Evolutionary conservation across 2,113 vertebrate species (phyloP).

Genomic region (Pogona vitticeps): DNA sequence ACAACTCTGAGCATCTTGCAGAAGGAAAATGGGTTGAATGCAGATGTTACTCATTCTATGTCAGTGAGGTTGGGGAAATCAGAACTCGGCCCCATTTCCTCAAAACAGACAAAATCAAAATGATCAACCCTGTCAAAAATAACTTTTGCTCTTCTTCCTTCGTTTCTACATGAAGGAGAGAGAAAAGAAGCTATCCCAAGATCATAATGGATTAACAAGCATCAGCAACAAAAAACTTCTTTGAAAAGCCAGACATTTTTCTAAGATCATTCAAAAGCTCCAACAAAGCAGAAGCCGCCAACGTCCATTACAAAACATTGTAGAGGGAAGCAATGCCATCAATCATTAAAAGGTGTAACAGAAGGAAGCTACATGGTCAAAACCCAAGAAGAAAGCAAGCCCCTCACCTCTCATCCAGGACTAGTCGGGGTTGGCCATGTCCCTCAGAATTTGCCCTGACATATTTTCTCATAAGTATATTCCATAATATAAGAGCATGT

Average conservation of each 20-base stretch:
- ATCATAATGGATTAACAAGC: background rate
- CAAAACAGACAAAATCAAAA: no score
- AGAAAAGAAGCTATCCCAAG: background rate
- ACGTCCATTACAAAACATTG: no score
- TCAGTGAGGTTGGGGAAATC: no score
- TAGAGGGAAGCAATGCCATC: background rate
- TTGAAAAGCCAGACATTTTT: background rate
- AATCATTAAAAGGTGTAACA: background rate
- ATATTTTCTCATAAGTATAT: background rate
- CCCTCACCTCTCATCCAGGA: background rate
- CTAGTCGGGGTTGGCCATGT: background rate
- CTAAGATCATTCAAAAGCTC: background rate
- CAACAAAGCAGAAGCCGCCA: no score
- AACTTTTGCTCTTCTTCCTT: background rate
- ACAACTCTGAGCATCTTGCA: no score
- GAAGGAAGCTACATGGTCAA: background rate
- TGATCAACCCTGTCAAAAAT: background rate
- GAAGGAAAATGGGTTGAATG: no score
- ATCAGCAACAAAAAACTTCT: background rate
- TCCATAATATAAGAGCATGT: no score
- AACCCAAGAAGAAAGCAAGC: background rate
- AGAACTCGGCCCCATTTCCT: no score
- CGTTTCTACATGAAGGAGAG: no score
- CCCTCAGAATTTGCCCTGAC: background rate
- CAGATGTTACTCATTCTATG: no score